A percentile compares a stretch with the other conserved stretches of the same genome.
Conservation (phyloP, 2,797 vertebrate genomes). For the Lophotriccus pileatus region DNA sequence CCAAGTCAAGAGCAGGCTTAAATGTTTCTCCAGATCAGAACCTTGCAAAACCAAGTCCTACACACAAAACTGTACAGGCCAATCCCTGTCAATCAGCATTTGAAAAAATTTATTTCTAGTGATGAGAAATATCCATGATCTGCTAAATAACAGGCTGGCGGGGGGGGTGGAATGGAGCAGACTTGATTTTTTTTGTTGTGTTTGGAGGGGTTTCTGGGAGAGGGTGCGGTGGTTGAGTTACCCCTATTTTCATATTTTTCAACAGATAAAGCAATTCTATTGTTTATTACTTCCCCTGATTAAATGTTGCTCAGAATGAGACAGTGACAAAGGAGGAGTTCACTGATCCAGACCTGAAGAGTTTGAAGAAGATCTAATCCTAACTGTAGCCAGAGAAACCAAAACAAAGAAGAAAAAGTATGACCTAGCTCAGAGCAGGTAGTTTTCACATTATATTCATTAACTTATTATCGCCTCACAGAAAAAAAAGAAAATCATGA, state of each 20-base stretch:
- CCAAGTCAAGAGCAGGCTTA: neutral
- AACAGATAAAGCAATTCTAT: neutral
- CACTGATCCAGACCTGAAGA: neutral
- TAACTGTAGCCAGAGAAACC: neutral
- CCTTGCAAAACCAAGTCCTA: neutral
- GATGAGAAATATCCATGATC: neutral
- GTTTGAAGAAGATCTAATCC: neutral
- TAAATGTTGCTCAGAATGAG: neutral
- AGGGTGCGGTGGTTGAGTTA: accelerated
- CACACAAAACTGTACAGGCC: neutral
- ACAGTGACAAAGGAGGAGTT: neutral
- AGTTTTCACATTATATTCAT: neutral
- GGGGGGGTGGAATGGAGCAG: accelerated
- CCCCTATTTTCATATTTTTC: neutral
- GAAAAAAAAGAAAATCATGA: neutral
- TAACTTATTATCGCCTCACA: neutral
- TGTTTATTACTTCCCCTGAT: neutral
- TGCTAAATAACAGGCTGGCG: neutral
- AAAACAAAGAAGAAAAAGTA: neutral
- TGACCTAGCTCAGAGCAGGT: neutral
- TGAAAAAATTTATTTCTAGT: neutral
- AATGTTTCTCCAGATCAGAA: neutral
- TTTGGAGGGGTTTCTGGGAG: neutral
- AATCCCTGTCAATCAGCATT: neutral
- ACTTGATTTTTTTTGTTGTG: accelerated